Percentiles rank a stretch among this genome's conserved stretches.
Conservation (phyloP, 2,888 invertebrate genomes). For the Acrocera orbiculus region DNA sequence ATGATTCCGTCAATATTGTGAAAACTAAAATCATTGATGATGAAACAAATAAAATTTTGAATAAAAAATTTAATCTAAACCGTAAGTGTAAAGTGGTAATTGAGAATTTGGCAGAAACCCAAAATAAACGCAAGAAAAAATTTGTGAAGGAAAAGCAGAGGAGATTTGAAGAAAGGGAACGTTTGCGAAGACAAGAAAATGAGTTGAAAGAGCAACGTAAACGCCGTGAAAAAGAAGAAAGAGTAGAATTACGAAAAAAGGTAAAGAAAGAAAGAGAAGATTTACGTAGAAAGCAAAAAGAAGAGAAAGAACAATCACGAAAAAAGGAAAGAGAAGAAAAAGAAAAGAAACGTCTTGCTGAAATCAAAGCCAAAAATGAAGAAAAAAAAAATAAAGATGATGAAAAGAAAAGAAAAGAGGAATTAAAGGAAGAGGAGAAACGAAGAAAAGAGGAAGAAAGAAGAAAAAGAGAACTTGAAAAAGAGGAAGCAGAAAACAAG, state of each 20-base stretch:
- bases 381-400: conserved; percentile 24
- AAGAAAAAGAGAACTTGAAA: conserved; percentile 42
- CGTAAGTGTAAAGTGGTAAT: neutral
- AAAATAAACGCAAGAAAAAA: conserved; percentile 15
- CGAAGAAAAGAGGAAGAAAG: conserved; percentile 29
- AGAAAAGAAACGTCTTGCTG: conserved; percentile 13
- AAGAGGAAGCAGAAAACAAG: conserved; percentile 52
- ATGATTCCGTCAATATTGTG: too few relatives aligned
- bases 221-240: conserved; percentile 35
- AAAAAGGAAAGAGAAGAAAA: conserved; percentile 21
- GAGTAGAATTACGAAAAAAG: conserved; percentile 33
- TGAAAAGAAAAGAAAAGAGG: conserved; percentile 25
- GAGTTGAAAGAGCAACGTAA: too few relatives aligned
- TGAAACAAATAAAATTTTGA: too few relatives aligned
- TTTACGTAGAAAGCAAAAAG: conserved; percentile 13
- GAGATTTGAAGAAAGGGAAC: conserved; percentile 32
- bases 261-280: conserved; percentile 16
- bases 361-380: conserved; percentile 20
- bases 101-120: neutral
- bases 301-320: conserved; percentile 18
- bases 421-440: conserved; percentile 32
- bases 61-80: too few relatives aligned
- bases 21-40: too few relatives aligned
- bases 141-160: conserved; percentile 23
- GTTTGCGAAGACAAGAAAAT: conserved; percentile 35